These are phyloP conservation scores for Schrankia costaestrigalis DNA, from an alignment of 2,888 invertebrate genomes.

Conservation along the genomic window DNA sequence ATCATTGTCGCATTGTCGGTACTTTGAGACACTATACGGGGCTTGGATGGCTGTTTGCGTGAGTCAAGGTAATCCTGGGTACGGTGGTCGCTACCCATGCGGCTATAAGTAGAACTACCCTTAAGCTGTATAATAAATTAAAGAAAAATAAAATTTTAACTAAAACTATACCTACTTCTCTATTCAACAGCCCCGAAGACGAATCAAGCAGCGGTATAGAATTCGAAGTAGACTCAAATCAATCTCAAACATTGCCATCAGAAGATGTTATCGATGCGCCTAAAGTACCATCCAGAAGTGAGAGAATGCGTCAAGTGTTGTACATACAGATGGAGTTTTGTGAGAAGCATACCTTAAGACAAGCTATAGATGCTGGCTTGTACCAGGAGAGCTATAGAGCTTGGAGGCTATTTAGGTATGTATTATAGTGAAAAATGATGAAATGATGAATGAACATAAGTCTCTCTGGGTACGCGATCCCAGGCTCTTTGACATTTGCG, in stretches of 20 bases:
- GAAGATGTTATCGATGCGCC: slow-evolving; percentile 50
- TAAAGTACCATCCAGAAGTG: slow-evolving; percentile 31
- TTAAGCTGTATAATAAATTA: no score
- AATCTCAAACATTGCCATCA: slow-evolving; percentile 56
- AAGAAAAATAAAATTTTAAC: no score
- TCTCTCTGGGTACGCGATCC: no score
- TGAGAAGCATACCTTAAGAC: slow-evolving; percentile 93
- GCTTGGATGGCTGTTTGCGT: no score
- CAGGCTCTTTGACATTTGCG: no score
- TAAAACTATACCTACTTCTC: neutral
- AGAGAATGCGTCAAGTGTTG: slow-evolving; percentile 82
- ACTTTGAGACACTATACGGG: no score
- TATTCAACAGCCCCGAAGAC: slow-evolving; percentile 58
- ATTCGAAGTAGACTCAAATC: slow-evolving; percentile 76
- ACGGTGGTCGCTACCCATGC: no score
- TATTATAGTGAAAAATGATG: neutral
- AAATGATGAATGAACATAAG: no score
- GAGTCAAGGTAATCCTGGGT: no score
- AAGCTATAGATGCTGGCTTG: slow-evolving; percentile 92
- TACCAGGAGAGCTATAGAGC: slow-evolving; percentile 88
- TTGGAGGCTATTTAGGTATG: slow-evolving; percentile 89
- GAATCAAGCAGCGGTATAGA: slow-evolving; percentile 83
- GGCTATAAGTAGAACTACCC: no score
- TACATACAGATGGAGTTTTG: slow-evolving; percentile 99
- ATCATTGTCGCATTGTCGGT: no score